Conservation (phyloP, 2,797 vertebrate genomes). For the Sphaeramia orbicularis region DNA sequence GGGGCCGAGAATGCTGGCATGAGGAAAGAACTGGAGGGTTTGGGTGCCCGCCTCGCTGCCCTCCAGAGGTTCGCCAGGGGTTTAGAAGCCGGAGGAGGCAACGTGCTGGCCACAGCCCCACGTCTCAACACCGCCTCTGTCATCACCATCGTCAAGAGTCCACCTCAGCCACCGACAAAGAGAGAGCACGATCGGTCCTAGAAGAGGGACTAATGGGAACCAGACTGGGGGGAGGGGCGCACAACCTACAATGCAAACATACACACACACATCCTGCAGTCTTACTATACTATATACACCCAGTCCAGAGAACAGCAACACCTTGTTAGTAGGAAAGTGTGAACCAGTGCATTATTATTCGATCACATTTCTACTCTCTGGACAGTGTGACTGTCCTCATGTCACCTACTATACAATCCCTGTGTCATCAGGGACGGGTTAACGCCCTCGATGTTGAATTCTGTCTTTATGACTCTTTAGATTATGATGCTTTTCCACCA, state of each 20-base stretch:
- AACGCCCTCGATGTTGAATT: too few relatives aligned
- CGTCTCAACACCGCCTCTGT: conserved; percentile 96
- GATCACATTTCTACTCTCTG: conserved; percentile 38
- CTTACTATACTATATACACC: conserved; percentile 38
- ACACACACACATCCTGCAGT: conserved; percentile 28
- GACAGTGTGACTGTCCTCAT: too few relatives aligned
- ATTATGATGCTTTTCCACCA: too few relatives aligned
- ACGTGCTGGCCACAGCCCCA: conserved; percentile 85
- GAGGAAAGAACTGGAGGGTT: conserved; percentile 96
- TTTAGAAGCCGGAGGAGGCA: conserved; percentile 87
- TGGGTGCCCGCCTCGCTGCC: conserved; percentile 94
- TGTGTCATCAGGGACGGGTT: background rate
- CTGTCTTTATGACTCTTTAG: too few relatives aligned
- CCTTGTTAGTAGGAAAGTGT: conserved; percentile 60
- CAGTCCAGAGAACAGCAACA: conserved; percentile 42
- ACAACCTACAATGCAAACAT: conserved; percentile 69
- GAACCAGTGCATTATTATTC: conserved; percentile 43
- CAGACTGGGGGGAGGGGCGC: conserved; percentile 35
- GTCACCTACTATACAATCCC: conserved; percentile 25
- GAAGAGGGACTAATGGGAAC: conserved; percentile 53
- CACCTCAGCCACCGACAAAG: conserved; percentile 80
- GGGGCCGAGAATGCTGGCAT: conserved; percentile 97
- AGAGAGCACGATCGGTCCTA: conserved; percentile 84
- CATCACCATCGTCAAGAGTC: conserved; percentile 98
- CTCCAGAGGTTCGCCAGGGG: conserved; percentile 96